A percentile compares a stretch with the other conserved stretches of the same genome.
Conservation (phyloP, 2,113 vertebrate genomes). For the Cyprinodon tularosa region DNA sequence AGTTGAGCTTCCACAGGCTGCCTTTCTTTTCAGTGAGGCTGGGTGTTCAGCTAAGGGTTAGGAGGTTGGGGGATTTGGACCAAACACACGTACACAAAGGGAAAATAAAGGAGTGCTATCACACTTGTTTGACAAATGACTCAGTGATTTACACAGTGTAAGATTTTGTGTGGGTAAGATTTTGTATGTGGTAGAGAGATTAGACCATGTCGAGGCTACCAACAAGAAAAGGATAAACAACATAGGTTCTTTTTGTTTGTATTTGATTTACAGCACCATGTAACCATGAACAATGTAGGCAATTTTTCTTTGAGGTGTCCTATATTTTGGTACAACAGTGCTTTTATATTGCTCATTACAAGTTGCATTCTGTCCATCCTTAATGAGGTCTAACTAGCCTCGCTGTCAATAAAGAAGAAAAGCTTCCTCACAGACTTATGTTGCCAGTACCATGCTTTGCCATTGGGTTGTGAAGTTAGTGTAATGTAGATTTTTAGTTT, state of each 20-base stretch:
- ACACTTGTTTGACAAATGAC: slow-evolving; percentile 68
- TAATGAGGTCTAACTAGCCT: no score
- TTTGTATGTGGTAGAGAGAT: slow-evolving; percentile 43
- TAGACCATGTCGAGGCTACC: slow-evolving; percentile 18
- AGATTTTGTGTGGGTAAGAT: slow-evolving; percentile 29
- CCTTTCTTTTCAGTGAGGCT: slow-evolving; percentile 52
- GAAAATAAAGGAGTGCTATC: slow-evolving; percentile 58
- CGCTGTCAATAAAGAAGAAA: no score
- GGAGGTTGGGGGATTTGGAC: slow-evolving; percentile 46
- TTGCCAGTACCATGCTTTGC: no score
- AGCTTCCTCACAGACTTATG: no score
- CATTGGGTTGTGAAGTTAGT: no score
- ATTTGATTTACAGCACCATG: background rate
- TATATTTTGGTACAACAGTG: background rate
- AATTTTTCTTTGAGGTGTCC: background rate
- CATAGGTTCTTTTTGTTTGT: background rate
- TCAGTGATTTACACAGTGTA: slow-evolving; percentile 40
- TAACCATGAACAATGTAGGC: background rate
- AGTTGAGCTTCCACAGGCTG: slow-evolving; percentile 77
- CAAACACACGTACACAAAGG: slow-evolving; percentile 42
- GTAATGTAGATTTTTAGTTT: no score
- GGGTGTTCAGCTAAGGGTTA: slow-evolving; percentile 69
- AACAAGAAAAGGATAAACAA: background rate
- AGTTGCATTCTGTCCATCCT: no score
- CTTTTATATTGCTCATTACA: no score